Base-by-base conservation (phyloP, 1,140 invertebrate genomes). In the Halictus rubicundus region DNA sequence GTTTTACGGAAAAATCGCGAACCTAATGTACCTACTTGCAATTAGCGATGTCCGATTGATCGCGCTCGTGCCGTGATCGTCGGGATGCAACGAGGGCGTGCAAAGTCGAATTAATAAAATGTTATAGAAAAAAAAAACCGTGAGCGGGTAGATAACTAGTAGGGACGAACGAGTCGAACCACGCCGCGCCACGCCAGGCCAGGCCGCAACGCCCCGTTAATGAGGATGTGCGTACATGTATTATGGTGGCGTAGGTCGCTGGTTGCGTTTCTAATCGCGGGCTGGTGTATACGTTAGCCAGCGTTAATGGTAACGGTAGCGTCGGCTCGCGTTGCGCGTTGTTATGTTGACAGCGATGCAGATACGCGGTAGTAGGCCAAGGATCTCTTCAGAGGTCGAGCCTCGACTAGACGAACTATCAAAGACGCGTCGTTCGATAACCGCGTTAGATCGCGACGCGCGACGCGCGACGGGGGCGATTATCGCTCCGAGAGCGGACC, bases 71-170 rank as follows among this genome's bases (percentile, higher is more conserved):
- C 42, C 64, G 8, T 39, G 12, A 25, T 66, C 10, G 39, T 16
- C n/a, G 7, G 39, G 27, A 16, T 10, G 57, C 10, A 23, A 32
- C 69, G 42, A 76, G 70, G 66, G 71, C 64, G 37, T 63, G 57
- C 85, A 90, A 90, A 89, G 88, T 90, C 89, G 81, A 90, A 90
- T 91, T 90, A 89, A 90, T 90, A 90, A 80, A 90, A 85, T 87
- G 84, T 84, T 80, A 86, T 88, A 78, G 83, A 72, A 86, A 90
- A 85, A 72, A 86, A 90, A 85, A 84, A 80, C 19, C 7, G 19
- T n/a, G 54, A 57, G 59, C 63, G 80, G 65, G 83, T 84, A 82
- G 85, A 85, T 87, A 85, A 84, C 68, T 68, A 84, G 76, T 69
- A 87, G 81, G 86, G 80, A 86, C 81, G 81, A 77, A 86, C 82